Base-by-base conservation (phyloP, 2,888 invertebrate species). In the Baccha elongata region DNA sequence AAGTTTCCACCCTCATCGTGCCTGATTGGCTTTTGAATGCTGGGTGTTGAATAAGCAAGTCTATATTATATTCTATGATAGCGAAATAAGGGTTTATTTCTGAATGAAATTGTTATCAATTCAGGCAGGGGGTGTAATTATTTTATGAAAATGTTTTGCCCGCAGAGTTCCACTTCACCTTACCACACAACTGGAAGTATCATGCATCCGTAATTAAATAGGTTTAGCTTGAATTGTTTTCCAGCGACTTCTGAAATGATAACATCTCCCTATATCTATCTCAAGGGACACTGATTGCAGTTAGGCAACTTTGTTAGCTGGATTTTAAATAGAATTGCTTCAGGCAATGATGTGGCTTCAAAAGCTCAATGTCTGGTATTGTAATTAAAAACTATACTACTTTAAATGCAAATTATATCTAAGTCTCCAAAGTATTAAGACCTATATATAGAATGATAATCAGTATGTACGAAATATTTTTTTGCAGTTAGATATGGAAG, bases 301-400 rank as follows among this genome's bases (percentile, higher is more conserved):
- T 76, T 76, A 17, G 62, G 32, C n/a, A 76, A 76, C 62, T 76
- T 64, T 50, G 55, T 76, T 69, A 15, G 32, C 21, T 40, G 44
- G 2, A 4, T 29, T 37, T n/a, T n/a, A 13, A 35, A 17, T 19
- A 21, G 15, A 40, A 44, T 29, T 6, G 75, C 69, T 46, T 19
- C 10, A 8, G 64, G 76, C 48, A 40, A 13, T 19, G 32, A 8
- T 62, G 19, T 15, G 52, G 68, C 68, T 60, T 52, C 44, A 60
- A 67, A 74, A 75, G 35, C 46, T 62, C 52, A 44, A 10, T 55
- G 42, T 62, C 53, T 69, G 53, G 42, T 62, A 62, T 58, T 46
- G 76, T 71, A 71, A 76, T 71, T 71, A 76, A 65, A n/a, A 71
- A 65, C 71, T 60, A n/a, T n/a, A 71, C 62, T 64, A 71, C 46